These are phyloP conservation scores for Cydia amplana DNA, from an alignment of 1,140 invertebrate genomes.

Conservation along the genomic window DNA sequence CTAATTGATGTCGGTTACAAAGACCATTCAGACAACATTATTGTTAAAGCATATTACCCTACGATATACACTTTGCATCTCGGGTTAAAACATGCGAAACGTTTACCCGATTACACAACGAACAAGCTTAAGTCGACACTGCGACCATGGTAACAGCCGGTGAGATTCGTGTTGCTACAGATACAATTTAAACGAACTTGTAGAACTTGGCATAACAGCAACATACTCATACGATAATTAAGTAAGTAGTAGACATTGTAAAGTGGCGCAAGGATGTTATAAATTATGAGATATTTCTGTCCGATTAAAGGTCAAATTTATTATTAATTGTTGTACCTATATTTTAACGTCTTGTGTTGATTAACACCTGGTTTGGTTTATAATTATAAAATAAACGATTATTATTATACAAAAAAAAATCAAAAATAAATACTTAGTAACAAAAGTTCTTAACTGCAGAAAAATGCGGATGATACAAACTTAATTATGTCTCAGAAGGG, in stretches of 20 bases:
- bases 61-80: conserved; percentile 1
- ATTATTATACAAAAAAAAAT: too few species aligned
- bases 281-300: too few species aligned
- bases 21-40: too few species aligned
- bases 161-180: background rate
- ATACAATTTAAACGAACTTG: background rate
- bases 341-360: too few species aligned
- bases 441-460: background rate
- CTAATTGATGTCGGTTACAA: background rate
- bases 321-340: too few species aligned
- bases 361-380: too few species aligned
- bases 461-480: conserved; percentile 13
- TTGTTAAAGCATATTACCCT: background rate
- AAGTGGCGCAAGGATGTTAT: too few species aligned
- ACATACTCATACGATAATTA: background rate
- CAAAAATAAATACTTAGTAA: too few species aligned
- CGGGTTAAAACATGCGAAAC: background rate
- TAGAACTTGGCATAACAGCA: background rate
- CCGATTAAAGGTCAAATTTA: too few species aligned
- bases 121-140: conserved; percentile 3
- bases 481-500: conserved; percentile 16
- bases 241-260: too few species aligned
- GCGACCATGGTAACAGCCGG: conserved; percentile 9
- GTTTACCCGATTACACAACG: background rate
- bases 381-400: too few species aligned